These are phyloP conservation scores for Poecilus cupreus DNA, from an alignment of 2,888 invertebrate species.

Conservation along the genomic window DNA sequence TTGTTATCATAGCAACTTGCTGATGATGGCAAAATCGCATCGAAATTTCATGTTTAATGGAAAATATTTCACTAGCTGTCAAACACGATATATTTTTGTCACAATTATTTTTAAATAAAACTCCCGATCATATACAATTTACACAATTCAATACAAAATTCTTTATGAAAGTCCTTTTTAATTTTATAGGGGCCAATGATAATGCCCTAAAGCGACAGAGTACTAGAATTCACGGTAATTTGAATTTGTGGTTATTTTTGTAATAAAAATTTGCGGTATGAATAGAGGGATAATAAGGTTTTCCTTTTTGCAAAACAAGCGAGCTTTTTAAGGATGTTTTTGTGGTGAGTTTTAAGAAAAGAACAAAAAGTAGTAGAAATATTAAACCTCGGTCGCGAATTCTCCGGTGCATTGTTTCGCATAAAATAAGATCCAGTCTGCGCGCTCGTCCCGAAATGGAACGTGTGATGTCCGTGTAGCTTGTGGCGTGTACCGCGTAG, in stretches of 20 bases:
- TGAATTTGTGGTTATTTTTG: not conserved
- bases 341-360: constrained; percentile 9
- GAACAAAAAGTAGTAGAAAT: constrained; percentile 18
- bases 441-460: constrained; percentile 14
- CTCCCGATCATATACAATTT: no score
- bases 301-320: not conserved
- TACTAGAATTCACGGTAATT: not conserved
- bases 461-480: not conserved
- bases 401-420: constrained; percentile 46
- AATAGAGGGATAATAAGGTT: not conserved
- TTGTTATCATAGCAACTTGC: no score
- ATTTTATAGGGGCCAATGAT: not conserved
- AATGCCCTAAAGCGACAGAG: not conserved
- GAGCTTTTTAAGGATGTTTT: not conserved
- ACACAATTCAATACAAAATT: no score
- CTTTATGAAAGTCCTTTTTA: no score
- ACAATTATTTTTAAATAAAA: no score
- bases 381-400: constrained; percentile 36
- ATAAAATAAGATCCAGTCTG: constrained; percentile 40
- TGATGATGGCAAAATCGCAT: no score
- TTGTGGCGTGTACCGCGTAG: not conserved
- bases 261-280: not conserved
- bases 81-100: no score
- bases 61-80: no score
- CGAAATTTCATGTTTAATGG: no score